These are phyloP conservation scores for Circaetus cinerascens DNA, from an alignment of 2,113 vertebrate genomes.

Conservation along the genomic window DNA sequence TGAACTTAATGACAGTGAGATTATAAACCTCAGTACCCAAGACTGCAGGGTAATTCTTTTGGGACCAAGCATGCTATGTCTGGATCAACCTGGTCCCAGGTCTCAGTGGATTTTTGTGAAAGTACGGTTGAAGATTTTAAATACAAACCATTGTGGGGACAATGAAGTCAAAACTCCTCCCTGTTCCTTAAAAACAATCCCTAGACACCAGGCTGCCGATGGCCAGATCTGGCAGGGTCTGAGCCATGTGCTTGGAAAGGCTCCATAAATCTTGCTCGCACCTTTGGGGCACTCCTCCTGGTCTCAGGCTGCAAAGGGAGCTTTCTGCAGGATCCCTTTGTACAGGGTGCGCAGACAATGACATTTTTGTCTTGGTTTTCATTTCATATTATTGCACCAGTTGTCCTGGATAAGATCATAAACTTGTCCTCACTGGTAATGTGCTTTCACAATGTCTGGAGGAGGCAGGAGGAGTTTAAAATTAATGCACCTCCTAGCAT, in stretches of 20 bases:
- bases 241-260: neutral
- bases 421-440: conserved; percentile 62
- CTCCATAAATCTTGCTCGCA: conserved; percentile 9
- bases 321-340: conserved; percentile 29
- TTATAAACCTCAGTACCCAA: neutral
- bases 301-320: neutral
- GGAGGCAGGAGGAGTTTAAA: conserved; percentile 45
- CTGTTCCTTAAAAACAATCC: neutral
- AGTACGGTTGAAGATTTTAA: neutral
- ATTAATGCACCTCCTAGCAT: conserved; percentile 46
- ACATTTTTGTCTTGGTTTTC: conserved; percentile 60
- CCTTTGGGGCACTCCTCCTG: neutral
- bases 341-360: conserved; percentile 36
- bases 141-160: neutral
- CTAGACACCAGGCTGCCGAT: neutral
- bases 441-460: conserved; percentile 39
- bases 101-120: neutral
- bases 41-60: neutral
- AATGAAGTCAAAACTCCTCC: neutral
- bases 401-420: conserved; percentile 68
- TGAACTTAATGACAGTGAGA: neutral
- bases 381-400: conserved; percentile 58
- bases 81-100: neutral
- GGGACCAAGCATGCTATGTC: neutral
- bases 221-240: neutral